Conservation (phyloP, 2,888 invertebrate species). For the Hoplodrina blanda region DNA sequence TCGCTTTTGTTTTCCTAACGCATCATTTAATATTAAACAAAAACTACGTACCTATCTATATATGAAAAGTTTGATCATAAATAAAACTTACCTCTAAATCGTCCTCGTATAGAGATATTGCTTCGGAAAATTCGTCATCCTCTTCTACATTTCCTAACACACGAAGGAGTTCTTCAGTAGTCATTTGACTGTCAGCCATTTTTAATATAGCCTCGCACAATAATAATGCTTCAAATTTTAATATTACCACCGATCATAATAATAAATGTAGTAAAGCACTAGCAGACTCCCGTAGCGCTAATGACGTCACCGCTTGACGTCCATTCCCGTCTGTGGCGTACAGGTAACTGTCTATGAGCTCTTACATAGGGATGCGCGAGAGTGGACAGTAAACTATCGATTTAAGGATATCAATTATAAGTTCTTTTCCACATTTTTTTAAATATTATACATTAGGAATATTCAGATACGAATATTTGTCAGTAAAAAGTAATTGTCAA, state of each 20-base stretch:
- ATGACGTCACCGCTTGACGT: slow-evolving; percentile 40
- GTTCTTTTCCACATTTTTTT: slow-evolving; percentile 17
- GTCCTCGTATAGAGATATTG: slow-evolving; percentile 33
- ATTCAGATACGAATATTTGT: slow-evolving; percentile 10
- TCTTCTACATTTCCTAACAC: slow-evolving; percentile 38
- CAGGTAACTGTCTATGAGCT: slow-evolving; percentile 27
- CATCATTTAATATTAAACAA: slow-evolving; percentile 40
- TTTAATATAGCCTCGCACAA: slow-evolving; percentile 37
- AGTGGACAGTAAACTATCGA: slow-evolving; percentile 33
- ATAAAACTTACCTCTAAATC: slow-evolving; percentile 35
- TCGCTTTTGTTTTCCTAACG: slow-evolving; percentile 34
- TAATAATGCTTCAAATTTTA: slow-evolving; percentile 35
- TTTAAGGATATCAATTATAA: slow-evolving; percentile 31
- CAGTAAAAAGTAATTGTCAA: slow-evolving; percentile 6
- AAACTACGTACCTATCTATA: slow-evolving; percentile 27
- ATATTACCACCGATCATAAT: slow-evolving; percentile 42
- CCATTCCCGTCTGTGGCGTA: slow-evolving; percentile 38
- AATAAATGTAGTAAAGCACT: slow-evolving; percentile 41
- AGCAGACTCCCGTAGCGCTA: slow-evolving; percentile 42
- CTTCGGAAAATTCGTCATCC: slow-evolving; percentile 30
- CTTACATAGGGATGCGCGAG: slow-evolving; percentile 29
- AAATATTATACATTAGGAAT: slow-evolving; percentile 9
- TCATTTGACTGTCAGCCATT: slow-evolving; percentile 39
- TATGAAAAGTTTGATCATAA: no score
- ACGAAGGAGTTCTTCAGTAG: slow-evolving; percentile 45